Percentiles rank a stretch among this genome's conserved stretches.
Conservation (phyloP, 2,888 invertebrate species). For the Anaspis maculata region DNA sequence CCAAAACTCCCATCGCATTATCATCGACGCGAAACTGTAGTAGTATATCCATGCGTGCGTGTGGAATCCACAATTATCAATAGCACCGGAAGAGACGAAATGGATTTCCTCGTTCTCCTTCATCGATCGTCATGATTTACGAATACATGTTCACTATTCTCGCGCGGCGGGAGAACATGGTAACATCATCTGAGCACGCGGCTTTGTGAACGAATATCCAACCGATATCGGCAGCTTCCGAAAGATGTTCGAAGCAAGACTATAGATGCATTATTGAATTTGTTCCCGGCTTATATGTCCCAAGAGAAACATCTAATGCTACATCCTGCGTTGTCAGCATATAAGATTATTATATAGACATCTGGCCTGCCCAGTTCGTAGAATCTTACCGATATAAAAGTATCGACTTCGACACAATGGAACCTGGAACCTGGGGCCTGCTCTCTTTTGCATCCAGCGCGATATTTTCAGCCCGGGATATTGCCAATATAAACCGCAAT, state of each 20-base stretch:
- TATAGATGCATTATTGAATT: conserved; percentile 44
- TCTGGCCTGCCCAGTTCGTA: conserved; percentile 41
- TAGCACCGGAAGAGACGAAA: conserved; percentile 5
- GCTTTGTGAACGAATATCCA: conserved; percentile 21
- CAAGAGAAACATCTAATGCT: conserved; percentile 39
- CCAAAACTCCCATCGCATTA: no score
- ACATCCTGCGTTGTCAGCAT: conserved; percentile 45
- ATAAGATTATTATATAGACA: conserved; percentile 47
- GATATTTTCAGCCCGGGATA: conserved; percentile 24
- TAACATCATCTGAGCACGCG: conserved; percentile 24
- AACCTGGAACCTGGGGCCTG: conserved; percentile 14
- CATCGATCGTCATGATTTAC: conserved; percentile 27
- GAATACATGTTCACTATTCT: conserved; percentile 37
- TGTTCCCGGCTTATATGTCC: conserved; percentile 42
- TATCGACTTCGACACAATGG: conserved; percentile 28
- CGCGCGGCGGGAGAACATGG: conserved; percentile 27
- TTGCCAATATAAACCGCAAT: conserved; percentile 28
- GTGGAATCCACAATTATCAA: no score
- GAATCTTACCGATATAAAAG: conserved; percentile 42
- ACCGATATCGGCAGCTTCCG: conserved; percentile 21
- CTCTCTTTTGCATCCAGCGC: conserved; percentile 21
- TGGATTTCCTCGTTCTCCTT: conserved; percentile 10
- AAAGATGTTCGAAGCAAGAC: conserved; percentile 26
- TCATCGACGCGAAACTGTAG: no score
- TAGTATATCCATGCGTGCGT: no score